Conservation (phyloP, 2,113 vertebrate species). For the Mirounga angustirostris region DNA sequence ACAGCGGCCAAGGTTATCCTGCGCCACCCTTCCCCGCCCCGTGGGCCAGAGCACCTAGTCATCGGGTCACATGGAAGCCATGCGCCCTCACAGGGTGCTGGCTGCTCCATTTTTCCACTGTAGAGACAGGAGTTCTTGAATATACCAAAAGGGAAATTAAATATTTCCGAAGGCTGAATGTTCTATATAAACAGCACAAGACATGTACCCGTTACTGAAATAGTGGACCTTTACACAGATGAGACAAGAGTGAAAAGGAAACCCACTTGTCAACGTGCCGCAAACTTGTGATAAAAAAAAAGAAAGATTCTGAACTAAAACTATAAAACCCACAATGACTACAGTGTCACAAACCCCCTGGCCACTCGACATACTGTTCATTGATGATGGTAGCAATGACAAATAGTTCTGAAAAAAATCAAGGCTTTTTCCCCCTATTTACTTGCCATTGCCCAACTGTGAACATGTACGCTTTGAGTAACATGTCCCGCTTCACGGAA, state of each 20-base stretch:
- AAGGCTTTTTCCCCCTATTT: rapidly evolving
- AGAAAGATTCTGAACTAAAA: neutral
- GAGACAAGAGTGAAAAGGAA: slow-evolving; percentile 26
- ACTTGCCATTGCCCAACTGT: neutral
- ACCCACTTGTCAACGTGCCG: neutral
- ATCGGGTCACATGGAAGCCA: neutral
- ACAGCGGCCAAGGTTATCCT: neutral
- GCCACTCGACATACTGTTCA: neutral
- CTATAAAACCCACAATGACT: neutral
- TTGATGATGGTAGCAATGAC: neutral
- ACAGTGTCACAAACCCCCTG: neutral
- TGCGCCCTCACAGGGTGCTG: neutral
- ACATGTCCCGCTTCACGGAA: neutral
- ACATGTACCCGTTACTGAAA: neutral
- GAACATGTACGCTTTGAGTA: neutral
- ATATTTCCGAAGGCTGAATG: neutral
- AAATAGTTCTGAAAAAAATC: neutral
- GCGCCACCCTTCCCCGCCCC: rapidly evolving
- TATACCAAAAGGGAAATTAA: neutral
- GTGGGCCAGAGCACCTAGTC: neutral
- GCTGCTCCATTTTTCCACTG: slow-evolving; percentile 32
- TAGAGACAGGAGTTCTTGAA: neutral
- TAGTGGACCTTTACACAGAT: neutral
- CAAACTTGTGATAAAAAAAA: neutral
- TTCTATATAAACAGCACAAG: neutral